Evolutionary conservation across 2,113 vertebrate species (phyloP).

Genomic region (Tenrec ecaudatus): DNA sequence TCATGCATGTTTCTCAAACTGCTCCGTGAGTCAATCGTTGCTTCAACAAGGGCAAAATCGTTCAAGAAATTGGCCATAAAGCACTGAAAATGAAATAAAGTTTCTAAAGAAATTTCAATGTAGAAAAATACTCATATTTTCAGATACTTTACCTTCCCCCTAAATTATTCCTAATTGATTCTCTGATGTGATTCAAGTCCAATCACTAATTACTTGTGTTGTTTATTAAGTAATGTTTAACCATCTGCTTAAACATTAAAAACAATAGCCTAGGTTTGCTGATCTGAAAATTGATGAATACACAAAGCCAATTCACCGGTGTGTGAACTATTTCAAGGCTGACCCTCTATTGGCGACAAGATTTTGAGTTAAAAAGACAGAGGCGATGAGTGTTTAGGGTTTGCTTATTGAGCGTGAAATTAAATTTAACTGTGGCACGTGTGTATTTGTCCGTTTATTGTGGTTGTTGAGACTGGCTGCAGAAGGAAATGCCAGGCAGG

Average conservation of each 20-base stretch:
- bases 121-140: slow-evolving; percentile 6
- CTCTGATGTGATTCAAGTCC: slow-evolving; percentile 50
- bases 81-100: background rate
- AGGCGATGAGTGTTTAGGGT: slow-evolving; percentile 86
- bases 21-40: background rate
- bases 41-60: background rate
- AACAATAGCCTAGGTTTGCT: slow-evolving; percentile 71
- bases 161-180: slow-evolving; percentile 64
- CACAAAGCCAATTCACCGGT: slow-evolving; percentile 83
- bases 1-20: slow-evolving; percentile 9
- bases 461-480: slow-evolving; percentile 86
- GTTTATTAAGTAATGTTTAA: slow-evolving; percentile 63
- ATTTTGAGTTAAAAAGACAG: slow-evolving; percentile 87
- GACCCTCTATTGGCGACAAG: slow-evolving; percentile 81
- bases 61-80: slow-evolving; percentile 19
- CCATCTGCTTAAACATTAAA: slow-evolving; percentile 44
- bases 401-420: slow-evolving; percentile 90
- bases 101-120: slow-evolving; percentile 18
- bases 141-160: slow-evolving; percentile 20
- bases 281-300: slow-evolving; percentile 77
- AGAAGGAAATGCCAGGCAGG: slow-evolving; percentile 82
- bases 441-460: slow-evolving; percentile 88
- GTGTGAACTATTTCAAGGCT: slow-evolving; percentile 88
- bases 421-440: slow-evolving; percentile 87
- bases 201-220: slow-evolving; percentile 52